Base-by-base conservation (phyloP, 2,113 vertebrate species). In the Nansenia antarctica region DNA sequence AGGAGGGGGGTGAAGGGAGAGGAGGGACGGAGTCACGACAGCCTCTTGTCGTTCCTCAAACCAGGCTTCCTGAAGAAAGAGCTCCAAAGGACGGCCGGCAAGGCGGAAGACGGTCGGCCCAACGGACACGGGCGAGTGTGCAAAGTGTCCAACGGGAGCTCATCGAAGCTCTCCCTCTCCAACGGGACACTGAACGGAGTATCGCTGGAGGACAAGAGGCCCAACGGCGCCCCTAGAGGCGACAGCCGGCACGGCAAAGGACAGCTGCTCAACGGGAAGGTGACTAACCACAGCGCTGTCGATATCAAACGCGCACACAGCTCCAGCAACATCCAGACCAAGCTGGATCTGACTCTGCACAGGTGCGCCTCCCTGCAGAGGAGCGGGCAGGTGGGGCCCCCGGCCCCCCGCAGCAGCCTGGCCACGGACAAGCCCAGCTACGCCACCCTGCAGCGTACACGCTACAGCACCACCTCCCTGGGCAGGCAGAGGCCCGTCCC, bases 271-370 rank as follows among this genome's bases (percentile, higher is more conserved):
- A 91, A 90, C 0, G 89, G 83, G 31, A 88, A 83, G 12, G 65
- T 76, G 1, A 74, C 72, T 5, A 49, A 20, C 63, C 80, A 52
- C 59, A 82, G 67, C 0, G 32, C 86, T 0, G 52, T 80, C 3
- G 89, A 93, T 3, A 89, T 94, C 67, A 90, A 89, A 15, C 93
- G 93, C 2, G 94, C 93, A 0, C 94, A 95, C 65, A 95, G 94
- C 85, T 95, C 94, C 18, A 90, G 90, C 70, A 92, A 83, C 80
- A 93, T 95, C 62, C 91, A 90, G 9, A 88, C 86, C 32, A 95
- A 91, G 83, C 72, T 83, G 0, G 85, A 83, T 5, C 89, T 82
- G 45, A 70, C 80, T 0, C 72, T 91, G 30, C 85, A 84, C 1
- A 82, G 91, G 57, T 88, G 91, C 0, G 83, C 82, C 0, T 93